Conservation (phyloP, 2,113 vertebrate genomes). For the Apteryx mantelli region DNA sequence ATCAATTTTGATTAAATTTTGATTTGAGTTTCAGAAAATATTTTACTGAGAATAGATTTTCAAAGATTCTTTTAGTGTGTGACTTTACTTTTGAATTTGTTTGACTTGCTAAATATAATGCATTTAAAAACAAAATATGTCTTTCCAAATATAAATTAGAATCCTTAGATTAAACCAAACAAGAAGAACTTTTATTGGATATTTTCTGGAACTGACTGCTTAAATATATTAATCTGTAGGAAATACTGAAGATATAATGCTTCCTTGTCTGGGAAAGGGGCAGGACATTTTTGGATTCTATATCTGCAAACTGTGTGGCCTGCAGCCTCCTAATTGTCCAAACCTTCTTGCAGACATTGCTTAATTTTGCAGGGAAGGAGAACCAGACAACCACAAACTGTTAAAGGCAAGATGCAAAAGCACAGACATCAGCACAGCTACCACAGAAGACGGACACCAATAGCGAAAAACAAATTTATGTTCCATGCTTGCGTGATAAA, state of each 20-base stretch:
- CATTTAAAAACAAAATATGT: background rate
- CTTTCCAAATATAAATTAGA: background rate
- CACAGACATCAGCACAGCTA: background rate
- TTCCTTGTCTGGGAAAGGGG: background rate
- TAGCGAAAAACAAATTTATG: slow-evolving; percentile 34
- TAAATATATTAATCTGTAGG: background rate
- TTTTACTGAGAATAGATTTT: background rate
- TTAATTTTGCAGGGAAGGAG: background rate
- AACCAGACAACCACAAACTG: background rate
- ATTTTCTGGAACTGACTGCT: background rate
- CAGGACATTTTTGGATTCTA: background rate
- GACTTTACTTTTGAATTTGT: background rate
- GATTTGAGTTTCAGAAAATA: background rate
- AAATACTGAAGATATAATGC: background rate
- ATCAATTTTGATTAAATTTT: background rate
- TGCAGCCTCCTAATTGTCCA: background rate
- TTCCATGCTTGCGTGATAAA: slow-evolving; percentile 23
- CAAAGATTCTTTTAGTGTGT: background rate
- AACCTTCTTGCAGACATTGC: background rate
- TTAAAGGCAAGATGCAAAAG: background rate
- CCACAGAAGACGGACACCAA: slow-evolving; percentile 15
- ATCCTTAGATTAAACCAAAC: background rate
- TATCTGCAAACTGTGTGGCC: background rate
- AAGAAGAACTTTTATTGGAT: background rate
- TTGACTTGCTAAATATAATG: background rate